Evolutionary conservation across 1,140 invertebrate species (phyloP).

Genomic region (Triops cancriformis): DNA sequence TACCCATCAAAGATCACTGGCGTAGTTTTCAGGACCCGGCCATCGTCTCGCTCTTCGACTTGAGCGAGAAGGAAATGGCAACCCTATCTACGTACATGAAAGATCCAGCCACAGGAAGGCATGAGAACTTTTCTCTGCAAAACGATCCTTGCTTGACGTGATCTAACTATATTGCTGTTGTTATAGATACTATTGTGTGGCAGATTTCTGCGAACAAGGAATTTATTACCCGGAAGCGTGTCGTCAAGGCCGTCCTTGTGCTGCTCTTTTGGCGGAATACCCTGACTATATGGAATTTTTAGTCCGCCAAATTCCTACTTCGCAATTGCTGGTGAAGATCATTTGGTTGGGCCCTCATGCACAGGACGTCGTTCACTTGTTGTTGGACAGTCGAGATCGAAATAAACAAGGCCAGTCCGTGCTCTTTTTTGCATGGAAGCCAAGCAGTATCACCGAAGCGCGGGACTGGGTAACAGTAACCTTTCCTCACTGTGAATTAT

Average conservation of each 20-base stretch:
- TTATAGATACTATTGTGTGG: conserved; percentile 44
- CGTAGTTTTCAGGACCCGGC: conserved; percentile 42
- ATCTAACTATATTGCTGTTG: conserved; percentile 18
- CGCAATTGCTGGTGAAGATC: conserved; percentile 49
- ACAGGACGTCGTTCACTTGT: conserved; percentile 40
- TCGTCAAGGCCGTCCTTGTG: conserved; percentile 41
- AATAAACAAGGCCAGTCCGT: conserved; percentile 41
- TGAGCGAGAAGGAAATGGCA: conserved; percentile 34
- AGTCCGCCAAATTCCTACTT: conserved; percentile 44
- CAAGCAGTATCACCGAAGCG: conserved; percentile 47
- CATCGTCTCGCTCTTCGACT: conserved; percentile 41
- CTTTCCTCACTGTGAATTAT: conserved; percentile 39
- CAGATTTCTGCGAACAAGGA: conserved; percentile 46
- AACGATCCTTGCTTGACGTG: background rate
- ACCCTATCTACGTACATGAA: conserved; percentile 28
- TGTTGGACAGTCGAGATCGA: conserved; percentile 38
- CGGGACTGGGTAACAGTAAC: conserved; percentile 41
- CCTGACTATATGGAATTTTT: conserved; percentile 33
- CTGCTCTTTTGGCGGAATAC: conserved; percentile 49
- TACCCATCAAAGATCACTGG: conserved; percentile 42
- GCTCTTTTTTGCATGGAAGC: conserved; percentile 57
- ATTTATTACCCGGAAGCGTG: conserved; percentile 51
- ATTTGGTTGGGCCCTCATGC: conserved; percentile 55
- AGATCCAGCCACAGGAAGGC: conserved; percentile 29
- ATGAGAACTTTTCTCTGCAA: conserved; percentile 9